These are phyloP conservation scores for Melanchra persicariae DNA, from an alignment of 2,888 invertebrate genomes.

Conservation along the genomic window DNA sequence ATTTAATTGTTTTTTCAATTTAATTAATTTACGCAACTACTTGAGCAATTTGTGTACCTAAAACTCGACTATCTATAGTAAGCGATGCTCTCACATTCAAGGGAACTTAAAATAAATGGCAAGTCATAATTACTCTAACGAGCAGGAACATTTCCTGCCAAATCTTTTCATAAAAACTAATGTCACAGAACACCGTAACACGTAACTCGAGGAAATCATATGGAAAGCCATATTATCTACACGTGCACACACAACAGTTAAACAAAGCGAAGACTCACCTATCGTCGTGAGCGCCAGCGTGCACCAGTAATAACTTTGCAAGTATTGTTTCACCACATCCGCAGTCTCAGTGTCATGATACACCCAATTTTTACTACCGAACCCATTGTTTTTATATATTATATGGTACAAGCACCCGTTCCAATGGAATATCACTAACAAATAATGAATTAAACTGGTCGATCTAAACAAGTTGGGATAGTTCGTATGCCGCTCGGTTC, in stretches of 20 bases:
- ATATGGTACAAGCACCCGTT: slow-evolving; percentile 99
- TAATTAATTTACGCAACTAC: slow-evolving; percentile 3
- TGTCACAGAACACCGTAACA: slow-evolving; percentile 24
- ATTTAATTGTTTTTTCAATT: no score
- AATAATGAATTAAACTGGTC: slow-evolving; percentile 97
- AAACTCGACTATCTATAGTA: slow-evolving; percentile 55
- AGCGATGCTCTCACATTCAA: slow-evolving; percentile 61
- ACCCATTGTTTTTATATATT: slow-evolving; percentile 98
- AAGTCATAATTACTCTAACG: slow-evolving; percentile 42
- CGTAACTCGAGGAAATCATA: slow-evolving; percentile 6
- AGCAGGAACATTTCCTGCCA: slow-evolving; percentile 24
- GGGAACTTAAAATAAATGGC: slow-evolving; percentile 65
- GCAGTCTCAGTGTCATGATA: slow-evolving; percentile 96
- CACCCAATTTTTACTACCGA: slow-evolving; percentile 98
- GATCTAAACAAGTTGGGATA: slow-evolving; percentile 99
- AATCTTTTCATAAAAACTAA: slow-evolving; percentile 46
- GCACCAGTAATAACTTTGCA: slow-evolving; percentile 99
- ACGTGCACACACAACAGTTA: slow-evolving; percentile 25
- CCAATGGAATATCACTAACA: slow-evolving; percentile 99
- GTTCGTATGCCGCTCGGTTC: slow-evolving; percentile 99
- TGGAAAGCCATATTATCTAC: slow-evolving; percentile 7
- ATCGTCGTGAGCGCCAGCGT: slow-evolving; percentile 98
- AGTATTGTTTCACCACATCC: slow-evolving; percentile 98
- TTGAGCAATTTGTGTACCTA: slow-evolving; percentile 20
- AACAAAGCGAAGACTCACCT: slow-evolving; percentile 89